Conservation (phyloP, 2,797 vertebrate species). For the Protonibea diacanthus region DNA sequence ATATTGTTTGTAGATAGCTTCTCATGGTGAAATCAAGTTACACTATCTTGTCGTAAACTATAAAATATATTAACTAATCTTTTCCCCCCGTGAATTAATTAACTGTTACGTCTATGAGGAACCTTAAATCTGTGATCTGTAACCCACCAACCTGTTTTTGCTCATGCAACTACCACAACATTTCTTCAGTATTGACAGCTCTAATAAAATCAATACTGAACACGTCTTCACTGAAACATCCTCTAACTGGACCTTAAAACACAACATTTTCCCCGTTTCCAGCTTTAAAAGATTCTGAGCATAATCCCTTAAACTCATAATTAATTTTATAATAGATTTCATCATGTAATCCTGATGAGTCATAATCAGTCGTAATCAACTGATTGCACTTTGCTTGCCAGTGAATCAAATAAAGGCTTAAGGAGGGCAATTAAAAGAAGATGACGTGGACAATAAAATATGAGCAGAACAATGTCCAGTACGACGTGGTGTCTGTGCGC, state of each 20-base stretch:
- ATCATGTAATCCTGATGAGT: slow-evolving; percentile 8
- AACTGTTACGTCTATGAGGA: not conserved
- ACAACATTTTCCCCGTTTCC: not conserved
- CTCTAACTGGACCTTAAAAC: not conserved
- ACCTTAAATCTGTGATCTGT: not conserved
- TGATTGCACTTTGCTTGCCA: slow-evolving; percentile 55
- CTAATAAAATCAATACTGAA: not conserved
- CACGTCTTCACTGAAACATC: not conserved
- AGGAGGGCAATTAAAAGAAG: slow-evolving; percentile 38
- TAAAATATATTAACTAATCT: not conserved
- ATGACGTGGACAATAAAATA: slow-evolving; percentile 41
- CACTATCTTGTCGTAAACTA: not conserved
- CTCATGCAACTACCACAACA: not conserved
- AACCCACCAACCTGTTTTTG: not conserved
- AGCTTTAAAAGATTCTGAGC: not conserved
- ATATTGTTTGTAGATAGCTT: not conserved
- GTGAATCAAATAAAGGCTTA: slow-evolving; percentile 22
- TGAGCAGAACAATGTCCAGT: slow-evolving; percentile 58
- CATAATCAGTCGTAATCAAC: slow-evolving; percentile 5
- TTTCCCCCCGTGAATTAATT: not conserved
- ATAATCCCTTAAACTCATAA: not conserved
- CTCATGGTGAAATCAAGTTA: not conserved
- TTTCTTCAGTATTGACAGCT: rapidly evolving
- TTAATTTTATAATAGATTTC: slow-evolving; percentile 7
- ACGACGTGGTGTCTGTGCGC: slow-evolving; percentile 4